Evolutionary conservation across 2,113 vertebrate genomes (phyloP), one percentile per base, ranked within the genome.

Genomic region (Dasyurus viverrinus): DNA sequence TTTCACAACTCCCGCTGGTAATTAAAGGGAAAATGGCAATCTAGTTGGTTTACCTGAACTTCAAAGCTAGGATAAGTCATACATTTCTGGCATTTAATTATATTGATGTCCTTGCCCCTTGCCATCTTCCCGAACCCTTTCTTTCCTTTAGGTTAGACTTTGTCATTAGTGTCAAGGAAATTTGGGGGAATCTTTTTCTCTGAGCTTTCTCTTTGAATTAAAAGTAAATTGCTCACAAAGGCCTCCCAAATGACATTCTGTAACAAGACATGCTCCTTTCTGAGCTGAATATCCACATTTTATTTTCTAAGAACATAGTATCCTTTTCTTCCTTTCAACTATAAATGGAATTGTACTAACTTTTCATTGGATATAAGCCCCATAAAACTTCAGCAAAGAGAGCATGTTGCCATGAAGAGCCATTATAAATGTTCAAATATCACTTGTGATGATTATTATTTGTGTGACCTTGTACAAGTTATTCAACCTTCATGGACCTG

Each of bases 201-300:
- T 46, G 14, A 76, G 30, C 14, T 94, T 96, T 92, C 68, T 90
- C 91, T 92, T 96, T 97, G 95, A 96, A 97, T 76, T 52, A n/a
- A n/a, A 53, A 54, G 26, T 92, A 93, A 92, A 57, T 6, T 42
- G 54, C 84, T 95, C 36, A 10, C 53, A 36, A 24, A 42, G 54
- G 91, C 55, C 91, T 93, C 36, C 91, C 30, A 95, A 93, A 25
- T 30, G 8, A 46, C 90, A 90, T 0, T 94, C 55, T 97, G 68
- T 94, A 90, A 96, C 94, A n/a, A 92, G 46, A 53, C 47, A 53
- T 22, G 46, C 54, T 42, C n/a, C 1, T 90, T 91, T 94, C 42
- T 95, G 53, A 42, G 36, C n/a, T 42, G 23, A 84, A 84, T 23
- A 42, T 8, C n/a, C 68, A 84, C 19, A 84, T 84, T 42, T 42